A percentile compares a stretch with the other conserved stretches of the same genome.
These are phyloP conservation scores for Lacerta viridis DNA, from an alignment of 2,797 vertebrate species.

Conservation along the genomic window DNA sequence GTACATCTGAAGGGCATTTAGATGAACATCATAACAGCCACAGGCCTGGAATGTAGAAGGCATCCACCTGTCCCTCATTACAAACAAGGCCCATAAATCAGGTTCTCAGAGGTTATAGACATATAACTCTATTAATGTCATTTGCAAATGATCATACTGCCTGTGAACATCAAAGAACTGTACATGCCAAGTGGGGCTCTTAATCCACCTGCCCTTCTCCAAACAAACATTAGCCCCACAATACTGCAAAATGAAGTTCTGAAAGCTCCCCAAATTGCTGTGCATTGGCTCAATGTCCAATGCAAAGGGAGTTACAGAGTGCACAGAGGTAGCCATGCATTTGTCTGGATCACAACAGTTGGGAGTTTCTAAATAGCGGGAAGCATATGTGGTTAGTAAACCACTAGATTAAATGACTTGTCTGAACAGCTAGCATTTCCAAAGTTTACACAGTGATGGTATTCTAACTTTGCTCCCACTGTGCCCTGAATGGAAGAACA, in stretches of 20 bases:
- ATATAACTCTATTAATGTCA: background rate
- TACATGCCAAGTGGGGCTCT: background rate
- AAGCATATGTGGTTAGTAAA: background rate
- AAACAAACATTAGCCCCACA: background rate
- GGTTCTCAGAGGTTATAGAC: background rate
- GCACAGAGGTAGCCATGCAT: background rate
- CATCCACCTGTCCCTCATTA: background rate
- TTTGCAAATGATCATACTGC: background rate
- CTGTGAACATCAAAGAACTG: background rate
- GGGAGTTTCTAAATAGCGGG: background rate
- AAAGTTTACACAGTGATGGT: background rate
- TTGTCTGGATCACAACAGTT: background rate
- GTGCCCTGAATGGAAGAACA: background rate
- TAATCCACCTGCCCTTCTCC: background rate
- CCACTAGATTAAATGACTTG: background rate
- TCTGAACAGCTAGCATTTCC: background rate
- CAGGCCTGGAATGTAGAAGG: background rate
- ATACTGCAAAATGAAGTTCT: background rate
- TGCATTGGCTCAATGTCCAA: background rate
- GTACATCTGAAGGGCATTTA: background rate
- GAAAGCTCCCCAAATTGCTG: background rate
- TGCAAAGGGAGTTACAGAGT: background rate
- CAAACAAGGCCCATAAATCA: background rate
- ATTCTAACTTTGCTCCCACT: background rate
- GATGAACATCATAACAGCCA: background rate